Evolutionary conservation across 1,140 invertebrate genomes (phyloP).

Genomic region (Trachymyrmex septentrionalis): DNA sequence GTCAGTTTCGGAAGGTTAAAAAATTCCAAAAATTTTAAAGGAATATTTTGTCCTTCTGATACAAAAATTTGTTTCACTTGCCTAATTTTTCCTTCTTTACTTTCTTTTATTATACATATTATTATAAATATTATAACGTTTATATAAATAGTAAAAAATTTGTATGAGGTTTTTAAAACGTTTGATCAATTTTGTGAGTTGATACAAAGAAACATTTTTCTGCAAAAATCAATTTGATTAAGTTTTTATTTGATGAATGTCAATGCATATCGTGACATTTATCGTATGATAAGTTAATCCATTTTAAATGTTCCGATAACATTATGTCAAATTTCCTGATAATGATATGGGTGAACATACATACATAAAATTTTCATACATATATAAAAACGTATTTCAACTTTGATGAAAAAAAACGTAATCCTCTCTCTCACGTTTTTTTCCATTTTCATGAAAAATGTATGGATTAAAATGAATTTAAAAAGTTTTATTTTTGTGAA

Average conservation of each 20-base stretch:
- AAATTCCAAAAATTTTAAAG: not conserved
- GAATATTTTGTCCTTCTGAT: not conserved
- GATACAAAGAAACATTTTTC: not conserved
- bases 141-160: not conserved
- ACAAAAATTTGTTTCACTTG: not conserved
- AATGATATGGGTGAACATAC: not conserved
- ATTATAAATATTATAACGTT: not conserved
- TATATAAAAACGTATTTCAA: not conserved
- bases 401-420: slow-evolving; percentile 9
- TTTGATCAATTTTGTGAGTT: not conserved
- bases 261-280: not conserved
- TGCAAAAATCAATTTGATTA: slow-evolving; percentile 8
- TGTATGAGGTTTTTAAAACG: not conserved
- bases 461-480: not conserved
- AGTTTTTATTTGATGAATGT: not conserved
- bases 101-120: not conserved
- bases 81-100: not conserved
- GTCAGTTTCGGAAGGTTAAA: not conserved
- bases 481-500: not conserved
- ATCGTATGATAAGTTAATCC: slow-evolving; percentile 17
- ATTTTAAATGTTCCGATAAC: slow-evolving; percentile 15
- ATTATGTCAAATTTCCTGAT: slow-evolving; percentile 12
- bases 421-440: not conserved
- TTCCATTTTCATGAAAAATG: not conserved
- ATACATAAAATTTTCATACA: not conserved